Evolutionary conservation across 2,113 vertebrate genomes (phyloP).

Genomic region (Prietella phreatophila): DNA sequence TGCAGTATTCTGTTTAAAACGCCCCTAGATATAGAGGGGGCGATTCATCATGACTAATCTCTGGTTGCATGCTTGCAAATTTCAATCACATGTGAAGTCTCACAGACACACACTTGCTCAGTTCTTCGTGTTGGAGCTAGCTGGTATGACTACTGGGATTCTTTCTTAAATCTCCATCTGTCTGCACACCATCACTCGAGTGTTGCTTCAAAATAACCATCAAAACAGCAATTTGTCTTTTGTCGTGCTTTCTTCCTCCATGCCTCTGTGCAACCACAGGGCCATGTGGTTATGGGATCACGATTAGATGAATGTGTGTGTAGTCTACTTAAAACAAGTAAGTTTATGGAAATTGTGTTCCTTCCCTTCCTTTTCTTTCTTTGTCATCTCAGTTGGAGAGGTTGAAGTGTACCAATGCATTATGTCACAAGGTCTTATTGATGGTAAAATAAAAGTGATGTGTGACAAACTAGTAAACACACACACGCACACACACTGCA

Average conservation of each 20-base stretch:
- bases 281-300: no score
- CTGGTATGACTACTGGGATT: conserved; percentile 6
- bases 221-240: background rate
- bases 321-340: background rate
- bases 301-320: background rate
- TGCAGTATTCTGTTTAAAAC: conserved; percentile 42
- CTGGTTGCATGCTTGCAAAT: conserved; percentile 4
- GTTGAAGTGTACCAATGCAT: background rate
- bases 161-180: conserved; percentile 13
- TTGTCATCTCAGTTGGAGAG: background rate
- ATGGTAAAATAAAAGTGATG: background rate
- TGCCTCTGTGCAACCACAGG: background rate
- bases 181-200: background rate
- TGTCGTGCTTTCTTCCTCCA: conserved; percentile 1
- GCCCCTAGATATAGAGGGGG: conserved; percentile 48
- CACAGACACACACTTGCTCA: conserved; percentile 15
- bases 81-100: conserved; percentile 38
- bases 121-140: background rate
- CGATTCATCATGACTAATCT: conserved; percentile 32
- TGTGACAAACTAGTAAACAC: background rate
- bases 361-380: background rate
- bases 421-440: background rate
- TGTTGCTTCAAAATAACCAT: background rate
- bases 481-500: background rate
- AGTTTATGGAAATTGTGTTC: background rate